Evolutionary conservation across 1,140 invertebrate species (phyloP).

Genomic region (Amyelois transitella): DNA sequence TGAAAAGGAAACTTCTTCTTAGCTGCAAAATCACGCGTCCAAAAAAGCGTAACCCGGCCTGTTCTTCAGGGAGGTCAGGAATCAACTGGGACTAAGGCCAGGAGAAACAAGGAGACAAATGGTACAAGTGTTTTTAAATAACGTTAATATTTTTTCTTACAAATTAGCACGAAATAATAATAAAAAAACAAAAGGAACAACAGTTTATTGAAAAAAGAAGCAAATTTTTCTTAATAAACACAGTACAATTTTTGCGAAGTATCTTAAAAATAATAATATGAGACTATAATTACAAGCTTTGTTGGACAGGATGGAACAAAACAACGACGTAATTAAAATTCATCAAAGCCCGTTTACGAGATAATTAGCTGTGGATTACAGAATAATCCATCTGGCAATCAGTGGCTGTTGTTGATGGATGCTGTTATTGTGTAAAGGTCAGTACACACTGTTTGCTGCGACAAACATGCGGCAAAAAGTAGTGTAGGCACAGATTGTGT

Average conservation of each 20-base stretch:
- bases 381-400: constrained; percentile 29
- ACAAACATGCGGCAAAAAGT: too few species aligned
- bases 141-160: too few species aligned
- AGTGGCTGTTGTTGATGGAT: neutral
- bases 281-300: neutral
- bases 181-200: neutral
- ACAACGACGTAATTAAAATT: constrained; percentile 13
- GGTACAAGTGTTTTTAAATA: too few species aligned
- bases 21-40: neutral
- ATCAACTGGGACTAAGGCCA: too few species aligned
- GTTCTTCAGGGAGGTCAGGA: too few species aligned
- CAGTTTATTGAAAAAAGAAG: neutral
- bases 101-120: too few species aligned
- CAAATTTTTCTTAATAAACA: neutral
- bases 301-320: constrained; percentile 1
- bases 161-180: too few species aligned
- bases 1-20: neutral
- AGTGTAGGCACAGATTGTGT: too few species aligned
- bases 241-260: too few species aligned
- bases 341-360: constrained; percentile 25
- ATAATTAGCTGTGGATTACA: constrained; percentile 29
- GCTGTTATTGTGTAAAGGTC: neutral
- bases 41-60: too few species aligned
- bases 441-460: neutral
- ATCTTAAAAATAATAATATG: neutral